Percentiles rank a stretch among this genome's conserved stretches.
phyloP scores from a whole-genome alignment of 2,797 vertebrate genomes.

The Myoxocephalus aenaeus region DNA sequence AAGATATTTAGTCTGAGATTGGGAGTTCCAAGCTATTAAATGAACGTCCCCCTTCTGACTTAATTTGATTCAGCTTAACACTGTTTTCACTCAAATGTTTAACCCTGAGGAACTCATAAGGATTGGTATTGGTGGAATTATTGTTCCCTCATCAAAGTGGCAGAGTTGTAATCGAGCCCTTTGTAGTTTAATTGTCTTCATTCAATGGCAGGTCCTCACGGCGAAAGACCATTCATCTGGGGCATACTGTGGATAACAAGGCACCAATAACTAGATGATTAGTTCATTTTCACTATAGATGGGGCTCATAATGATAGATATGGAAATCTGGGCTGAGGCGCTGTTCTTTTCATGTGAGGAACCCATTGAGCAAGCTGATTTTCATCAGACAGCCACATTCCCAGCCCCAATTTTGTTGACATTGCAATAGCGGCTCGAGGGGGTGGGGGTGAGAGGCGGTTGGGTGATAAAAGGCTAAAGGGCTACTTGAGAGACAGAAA shows the following conservation, averaged over 20 bases:
- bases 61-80: constrained; percentile 78
- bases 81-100: constrained; percentile 68
- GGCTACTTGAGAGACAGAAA: constrained; percentile 70
- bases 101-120: constrained; percentile 72
- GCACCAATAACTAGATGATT: constrained; percentile 69
- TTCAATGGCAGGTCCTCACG: constrained; percentile 67
- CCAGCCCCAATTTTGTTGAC: constrained; percentile 75
- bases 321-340: constrained; percentile 40
- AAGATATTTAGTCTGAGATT: constrained; percentile 78
- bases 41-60: constrained; percentile 69
- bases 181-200: constrained; percentile 80
- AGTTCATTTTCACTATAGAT: constrained; percentile 58
- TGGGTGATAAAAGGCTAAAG: constrained; percentile 57
- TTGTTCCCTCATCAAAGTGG: constrained; percentile 78
- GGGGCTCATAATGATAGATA: constrained; percentile 56
- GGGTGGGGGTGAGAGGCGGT: constrained; percentile 28
- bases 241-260: constrained; percentile 58
- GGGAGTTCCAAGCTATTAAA: constrained; percentile 78
- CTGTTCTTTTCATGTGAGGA: constrained; percentile 59
- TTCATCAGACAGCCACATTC: constrained; percentile 67
- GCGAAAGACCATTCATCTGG: constrained; percentile 58
- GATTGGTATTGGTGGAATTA: constrained; percentile 61
- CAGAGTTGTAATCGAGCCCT: constrained; percentile 70
- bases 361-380: constrained; percentile 66
- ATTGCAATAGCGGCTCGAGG: constrained; percentile 68